A percentile compares a stretch with the other conserved stretches of the same genome.
Evolutionary conservation across 2,113 vertebrate genomes (phyloP).

Genomic region (Isichthys henryi): DNA sequence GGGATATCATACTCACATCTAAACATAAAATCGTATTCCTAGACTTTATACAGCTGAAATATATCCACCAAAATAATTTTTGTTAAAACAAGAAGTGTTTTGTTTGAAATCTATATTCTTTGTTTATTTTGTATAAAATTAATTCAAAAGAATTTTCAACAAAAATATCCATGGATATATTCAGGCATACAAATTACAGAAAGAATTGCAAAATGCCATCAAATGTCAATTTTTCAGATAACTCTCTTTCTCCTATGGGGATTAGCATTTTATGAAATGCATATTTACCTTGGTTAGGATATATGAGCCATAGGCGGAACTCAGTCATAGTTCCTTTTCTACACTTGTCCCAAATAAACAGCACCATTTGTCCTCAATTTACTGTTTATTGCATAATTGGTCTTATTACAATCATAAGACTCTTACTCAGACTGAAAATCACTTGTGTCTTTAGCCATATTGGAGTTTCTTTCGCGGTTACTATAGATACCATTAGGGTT

Average conservation of each 20-base stretch:
- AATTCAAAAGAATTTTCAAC: background rate
- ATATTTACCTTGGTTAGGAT: background rate
- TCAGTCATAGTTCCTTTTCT: background rate
- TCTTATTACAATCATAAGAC: background rate
- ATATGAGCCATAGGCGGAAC: background rate
- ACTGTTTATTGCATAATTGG: background rate
- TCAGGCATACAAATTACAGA: background rate
- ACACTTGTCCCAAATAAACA: background rate
- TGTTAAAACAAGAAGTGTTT: background rate
- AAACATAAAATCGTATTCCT: background rate
- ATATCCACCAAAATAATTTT: background rate
- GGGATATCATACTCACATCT: background rate
- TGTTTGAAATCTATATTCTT: background rate
- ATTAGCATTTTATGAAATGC: background rate
- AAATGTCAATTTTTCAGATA: background rate
- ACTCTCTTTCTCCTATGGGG: background rate
- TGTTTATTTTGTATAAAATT: background rate
- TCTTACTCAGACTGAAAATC: slow-evolving; percentile 1
- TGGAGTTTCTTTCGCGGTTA: background rate
- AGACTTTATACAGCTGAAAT: background rate
- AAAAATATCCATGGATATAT: background rate
- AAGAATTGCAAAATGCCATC: background rate
- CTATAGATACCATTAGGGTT: background rate
- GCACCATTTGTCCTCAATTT: background rate
- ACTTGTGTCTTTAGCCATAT: background rate